These are phyloP conservation scores for Melanotaenia trifasciata DNA, from an alignment of 2,797 vertebrate species.

Conservation along the genomic window DNA sequence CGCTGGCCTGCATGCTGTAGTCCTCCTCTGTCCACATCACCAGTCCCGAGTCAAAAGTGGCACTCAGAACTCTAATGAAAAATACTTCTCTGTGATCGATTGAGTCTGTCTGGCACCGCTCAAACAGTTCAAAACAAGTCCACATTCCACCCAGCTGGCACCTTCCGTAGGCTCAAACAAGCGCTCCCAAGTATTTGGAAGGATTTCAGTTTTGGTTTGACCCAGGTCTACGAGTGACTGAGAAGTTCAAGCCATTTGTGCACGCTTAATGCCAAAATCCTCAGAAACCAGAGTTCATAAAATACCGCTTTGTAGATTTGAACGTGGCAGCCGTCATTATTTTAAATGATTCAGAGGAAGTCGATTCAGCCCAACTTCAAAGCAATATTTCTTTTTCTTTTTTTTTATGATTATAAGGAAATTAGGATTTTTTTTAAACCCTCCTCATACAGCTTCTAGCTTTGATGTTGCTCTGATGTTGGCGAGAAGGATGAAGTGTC, in stretches of 20 bases:
- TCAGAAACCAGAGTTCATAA: conserved; percentile 73
- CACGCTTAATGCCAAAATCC: conserved; percentile 68
- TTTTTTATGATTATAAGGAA: conserved; percentile 67
- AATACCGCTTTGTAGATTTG: conserved; percentile 76
- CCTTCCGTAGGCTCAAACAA: conserved; percentile 56
- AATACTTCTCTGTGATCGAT: conserved; percentile 75
- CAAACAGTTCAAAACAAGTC: conserved; percentile 51
- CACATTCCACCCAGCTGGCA: conserved; percentile 71
- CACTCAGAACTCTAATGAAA: conserved; percentile 71
- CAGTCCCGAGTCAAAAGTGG: conserved; percentile 64
- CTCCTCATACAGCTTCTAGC: conserved; percentile 36
- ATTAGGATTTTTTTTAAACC: conserved; percentile 47
- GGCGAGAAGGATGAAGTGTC: conserved; percentile 51
- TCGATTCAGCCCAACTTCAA: conserved; percentile 71
- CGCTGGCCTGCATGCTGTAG: conserved; percentile 67
- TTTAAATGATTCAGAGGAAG: conserved; percentile 77
- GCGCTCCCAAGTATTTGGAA: conserved; percentile 72
- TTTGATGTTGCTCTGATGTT: conserved; percentile 59
- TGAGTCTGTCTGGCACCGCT: conserved; percentile 67
- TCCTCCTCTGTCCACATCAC: conserved; percentile 56
- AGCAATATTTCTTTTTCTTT: conserved; percentile 42
- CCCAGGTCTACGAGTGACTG: conserved; percentile 66
- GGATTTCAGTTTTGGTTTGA: conserved; percentile 76
- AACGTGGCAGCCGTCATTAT: conserved; percentile 78
- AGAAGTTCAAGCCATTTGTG: conserved; percentile 68